Evolutionary conservation across 2,113 vertebrate genomes (phyloP).

Genomic region (Alectura lathami): DNA sequence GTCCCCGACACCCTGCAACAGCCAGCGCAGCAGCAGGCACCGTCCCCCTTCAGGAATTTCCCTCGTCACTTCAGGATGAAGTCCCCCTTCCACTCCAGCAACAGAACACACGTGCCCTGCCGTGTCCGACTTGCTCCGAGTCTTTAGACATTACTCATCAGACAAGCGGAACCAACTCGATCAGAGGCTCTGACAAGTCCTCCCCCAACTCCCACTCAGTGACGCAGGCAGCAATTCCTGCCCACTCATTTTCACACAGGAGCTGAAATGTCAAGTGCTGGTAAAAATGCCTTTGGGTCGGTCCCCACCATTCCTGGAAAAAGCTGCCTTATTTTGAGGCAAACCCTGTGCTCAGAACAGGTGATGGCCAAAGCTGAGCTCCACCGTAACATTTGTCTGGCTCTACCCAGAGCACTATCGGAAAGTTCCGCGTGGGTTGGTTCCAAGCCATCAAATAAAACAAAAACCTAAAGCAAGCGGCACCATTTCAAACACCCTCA

Average conservation of each 20-base stretch:
- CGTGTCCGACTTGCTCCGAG: background rate
- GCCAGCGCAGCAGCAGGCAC: background rate
- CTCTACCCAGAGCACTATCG: background rate
- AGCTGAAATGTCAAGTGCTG: conserved; percentile 57
- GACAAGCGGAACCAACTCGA: too few species aligned
- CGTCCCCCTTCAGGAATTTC: background rate
- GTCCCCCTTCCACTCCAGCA: background rate
- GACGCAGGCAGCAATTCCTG: conserved; percentile 43
- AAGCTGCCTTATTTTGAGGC: background rate
- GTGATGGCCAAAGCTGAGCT: background rate
- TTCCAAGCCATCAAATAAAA: background rate
- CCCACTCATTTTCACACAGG: conserved; percentile 30
- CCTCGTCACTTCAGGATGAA: background rate
- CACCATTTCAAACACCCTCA: conserved; percentile 11
- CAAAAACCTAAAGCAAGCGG: conserved; percentile 27
- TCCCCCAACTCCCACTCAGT: conserved; percentile 45
- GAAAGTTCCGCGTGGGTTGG: background rate
- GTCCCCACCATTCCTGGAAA: background rate
- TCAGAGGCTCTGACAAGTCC: background rate
- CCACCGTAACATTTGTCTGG: background rate
- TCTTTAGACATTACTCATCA: background rate
- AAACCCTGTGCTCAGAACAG: background rate
- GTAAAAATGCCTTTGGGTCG: conserved; percentile 17
- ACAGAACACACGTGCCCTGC: background rate
- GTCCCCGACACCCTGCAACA: background rate